Base-by-base conservation (phyloP, 2,888 invertebrate genomes). In the Calameuta filiformis region DNA sequence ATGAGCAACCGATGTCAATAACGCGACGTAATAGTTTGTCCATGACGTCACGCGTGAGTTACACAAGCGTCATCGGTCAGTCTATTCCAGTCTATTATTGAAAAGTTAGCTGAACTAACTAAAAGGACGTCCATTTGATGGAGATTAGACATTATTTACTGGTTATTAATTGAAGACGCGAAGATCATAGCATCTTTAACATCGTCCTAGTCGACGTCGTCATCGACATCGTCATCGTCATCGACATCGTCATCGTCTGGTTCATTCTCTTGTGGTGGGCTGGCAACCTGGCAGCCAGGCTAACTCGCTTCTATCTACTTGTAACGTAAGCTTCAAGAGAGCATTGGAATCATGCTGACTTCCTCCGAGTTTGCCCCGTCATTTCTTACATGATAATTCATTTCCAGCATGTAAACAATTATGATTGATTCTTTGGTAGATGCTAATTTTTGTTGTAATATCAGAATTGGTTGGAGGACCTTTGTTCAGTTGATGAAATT, bases 61-160 rank as follows among this genome's bases (percentile, higher is more conserved):
- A 86, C 86, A 89, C 89, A 87, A 89, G 89, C 89, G 89, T 89
- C 89, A 89, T 86, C 85, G 87, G 85, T 85, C 83, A 87, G 86
- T 86, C 85, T 88, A 56, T 56, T 56, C 15, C 56, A 56, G 56
- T 56, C 56, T 56, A 85, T 86, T 85, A 86, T 87, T 84, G 86
- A 85, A 84, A 87, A 86, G 86, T 87, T 86, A 79, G 71, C 84
- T 77, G 81, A 75, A 76, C 77, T 75, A 77, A 77, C 75, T 31
- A 73, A 77, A 68, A 56, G 9, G 23, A 56, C 23, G 23, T 56
- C 23, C 56, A 23, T 56, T 56, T 56, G 9, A 23, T 56, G 56
- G 40, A 40, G 6, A 56, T 15, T 23, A 9, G 23, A 56, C 9
- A 23, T 56, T 56, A 9, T 56, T 23, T 23, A 56, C 9, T 23